These are phyloP conservation scores for Anguilla anguilla DNA, from an alignment of 2,797 vertebrate genomes.

Conservation along the genomic window DNA sequence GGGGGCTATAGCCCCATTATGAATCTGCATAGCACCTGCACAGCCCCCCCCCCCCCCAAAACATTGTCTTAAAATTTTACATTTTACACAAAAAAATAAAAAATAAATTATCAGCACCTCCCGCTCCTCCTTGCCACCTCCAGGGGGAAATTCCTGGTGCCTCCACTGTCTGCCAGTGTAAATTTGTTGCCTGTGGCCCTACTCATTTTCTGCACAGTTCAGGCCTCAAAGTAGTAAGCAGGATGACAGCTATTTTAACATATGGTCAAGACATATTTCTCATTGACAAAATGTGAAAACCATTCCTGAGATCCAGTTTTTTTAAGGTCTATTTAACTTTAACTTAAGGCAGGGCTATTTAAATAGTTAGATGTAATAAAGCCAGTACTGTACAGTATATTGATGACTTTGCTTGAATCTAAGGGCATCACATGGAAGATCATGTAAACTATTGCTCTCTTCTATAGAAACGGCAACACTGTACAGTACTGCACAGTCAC, in stretches of 20 bases:
- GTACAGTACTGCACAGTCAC: neutral
- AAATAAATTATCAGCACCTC: too few species aligned
- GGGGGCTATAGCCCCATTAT: too few species aligned
- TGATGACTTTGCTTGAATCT: neutral
- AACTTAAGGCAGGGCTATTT: neutral
- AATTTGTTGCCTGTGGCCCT: neutral
- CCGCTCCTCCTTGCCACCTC: too few species aligned
- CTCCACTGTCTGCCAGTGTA: too few species aligned
- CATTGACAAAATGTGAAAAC: neutral
- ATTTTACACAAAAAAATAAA: too few species aligned
- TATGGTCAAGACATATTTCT: neutral
- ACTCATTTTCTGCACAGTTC: neutral
- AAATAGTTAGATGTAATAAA: too few species aligned
- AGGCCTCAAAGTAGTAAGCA: neutral
- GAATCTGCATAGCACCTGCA: too few species aligned
- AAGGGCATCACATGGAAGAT: neutral
- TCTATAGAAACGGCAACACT: neutral
- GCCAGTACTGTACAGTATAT: neutral
- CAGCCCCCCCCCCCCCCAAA: too few species aligned
- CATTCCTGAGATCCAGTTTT: neutral
- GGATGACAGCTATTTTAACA: neutral
- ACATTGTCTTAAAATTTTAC: too few species aligned
- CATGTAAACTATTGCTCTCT: neutral
- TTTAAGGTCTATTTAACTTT: neutral
- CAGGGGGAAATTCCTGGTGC: too few species aligned